Percentiles rank a stretch among this genome's conserved stretches.
Conservation (phyloP, 2,888 invertebrate species). For the Synergus gifuensis region DNA sequence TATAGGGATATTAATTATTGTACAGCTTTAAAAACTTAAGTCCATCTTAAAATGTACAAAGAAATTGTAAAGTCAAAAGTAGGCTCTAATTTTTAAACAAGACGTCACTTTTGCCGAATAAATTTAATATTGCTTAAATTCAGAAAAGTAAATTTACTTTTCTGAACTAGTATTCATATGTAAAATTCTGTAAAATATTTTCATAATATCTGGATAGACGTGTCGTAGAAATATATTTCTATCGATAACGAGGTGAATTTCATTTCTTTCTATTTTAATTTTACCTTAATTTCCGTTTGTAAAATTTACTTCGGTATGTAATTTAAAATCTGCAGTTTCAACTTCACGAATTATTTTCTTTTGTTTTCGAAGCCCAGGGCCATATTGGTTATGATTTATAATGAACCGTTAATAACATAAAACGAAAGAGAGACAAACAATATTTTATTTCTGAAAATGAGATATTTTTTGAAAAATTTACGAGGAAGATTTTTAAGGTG, state of each 20-base stretch:
- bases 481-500: not conserved
- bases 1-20: slow-evolving; percentile 1
- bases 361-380: not conserved
- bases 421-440: slow-evolving; percentile 18
- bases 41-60: slow-evolving; percentile 15
- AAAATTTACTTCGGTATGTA: no score
- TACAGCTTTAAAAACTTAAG: not conserved
- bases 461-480: slow-evolving; percentile 24
- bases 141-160: not conserved
- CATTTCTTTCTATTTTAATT: not conserved
- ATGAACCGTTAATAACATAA: not conserved
- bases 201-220: slow-evolving; percentile 18
- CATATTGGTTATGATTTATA: slow-evolving; percentile 10
- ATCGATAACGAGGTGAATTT: not conserved
- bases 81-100: not conserved
- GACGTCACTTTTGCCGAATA: not conserved
- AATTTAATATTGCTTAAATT: not conserved
- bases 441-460: slow-evolving; percentile 27
- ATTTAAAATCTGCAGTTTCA: not conserved
- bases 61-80: slow-evolving; percentile 1
- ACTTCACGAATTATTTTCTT: slow-evolving; percentile 15
- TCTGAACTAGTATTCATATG: not conserved
- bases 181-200: slow-evolving; percentile 14
- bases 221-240: slow-evolving; percentile 31
- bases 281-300: no score